Conservation (phyloP, 2,113 vertebrate genomes). For the Neofelis nebulosa region DNA sequence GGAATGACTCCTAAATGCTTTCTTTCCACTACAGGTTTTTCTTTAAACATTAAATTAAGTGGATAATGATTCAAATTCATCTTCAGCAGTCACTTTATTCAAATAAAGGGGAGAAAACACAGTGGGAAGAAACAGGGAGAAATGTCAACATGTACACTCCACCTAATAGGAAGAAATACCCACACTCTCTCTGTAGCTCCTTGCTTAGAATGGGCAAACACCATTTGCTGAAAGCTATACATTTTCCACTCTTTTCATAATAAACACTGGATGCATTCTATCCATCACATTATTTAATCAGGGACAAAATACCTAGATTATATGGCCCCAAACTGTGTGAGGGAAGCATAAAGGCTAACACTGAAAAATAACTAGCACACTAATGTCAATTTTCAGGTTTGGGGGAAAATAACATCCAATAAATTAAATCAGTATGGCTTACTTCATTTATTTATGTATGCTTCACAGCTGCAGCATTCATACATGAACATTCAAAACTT, state of each 20-base stretch:
- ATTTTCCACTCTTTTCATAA: slow-evolving; percentile 70
- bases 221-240: slow-evolving; percentile 75
- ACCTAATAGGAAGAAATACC: slow-evolving; percentile 72
- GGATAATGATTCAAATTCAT: slow-evolving; percentile 67
- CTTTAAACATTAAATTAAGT: slow-evolving; percentile 49
- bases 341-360: slow-evolving; percentile 83
- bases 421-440: slow-evolving; percentile 96
- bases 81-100: slow-evolving; percentile 73
- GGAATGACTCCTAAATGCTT: slow-evolving; percentile 2
- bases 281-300: slow-evolving; percentile 76
- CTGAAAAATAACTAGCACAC: slow-evolving; percentile 79
- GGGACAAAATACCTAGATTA: slow-evolving; percentile 77
- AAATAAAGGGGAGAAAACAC: slow-evolving; percentile 38
- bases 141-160: slow-evolving; percentile 72
- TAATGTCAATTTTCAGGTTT: slow-evolving; percentile 83
- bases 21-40: slow-evolving; percentile 39
- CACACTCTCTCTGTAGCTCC: slow-evolving; percentile 68
- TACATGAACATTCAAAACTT: slow-evolving; percentile 92
- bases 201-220: slow-evolving; percentile 78
- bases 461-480: slow-evolving; percentile 90
- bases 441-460: slow-evolving; percentile 90
- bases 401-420: slow-evolving; percentile 93
- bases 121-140: slow-evolving; percentile 54
- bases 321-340: slow-evolving; percentile 73
- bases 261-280: slow-evolving; percentile 80